Conservation (phyloP, 1,140 invertebrate genomes). For the Harlomillsia oculata region DNA sequence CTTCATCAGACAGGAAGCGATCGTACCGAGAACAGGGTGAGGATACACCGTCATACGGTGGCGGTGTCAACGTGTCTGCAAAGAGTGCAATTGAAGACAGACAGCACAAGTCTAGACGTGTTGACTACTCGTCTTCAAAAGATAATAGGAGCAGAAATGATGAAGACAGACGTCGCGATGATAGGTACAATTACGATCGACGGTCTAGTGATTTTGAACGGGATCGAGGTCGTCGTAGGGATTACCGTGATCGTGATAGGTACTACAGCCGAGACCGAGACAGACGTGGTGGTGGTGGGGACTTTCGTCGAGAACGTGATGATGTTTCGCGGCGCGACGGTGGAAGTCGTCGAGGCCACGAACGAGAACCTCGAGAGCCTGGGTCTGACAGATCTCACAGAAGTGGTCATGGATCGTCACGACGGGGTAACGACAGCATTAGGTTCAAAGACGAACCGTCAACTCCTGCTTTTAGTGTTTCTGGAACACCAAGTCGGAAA, state of each 20-base stretch:
- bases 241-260: constrained; percentile 35
- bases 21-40: constrained; percentile 43
- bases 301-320: constrained; percentile 36
- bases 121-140: constrained; percentile 22
- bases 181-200: constrained; percentile 14
- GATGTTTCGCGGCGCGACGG: constrained; percentile 36
- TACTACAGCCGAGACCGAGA: constrained; percentile 27
- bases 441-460: constrained; percentile 65
- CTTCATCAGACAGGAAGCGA: constrained; percentile 56
- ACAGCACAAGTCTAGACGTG: constrained; percentile 33
- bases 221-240: constrained; percentile 37
- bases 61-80: constrained; percentile 26
- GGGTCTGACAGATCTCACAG: constrained; percentile 32
- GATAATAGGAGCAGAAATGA: constrained; percentile 40
- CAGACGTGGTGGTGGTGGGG: constrained; percentile 28
- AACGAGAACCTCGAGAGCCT: constrained; percentile 30
- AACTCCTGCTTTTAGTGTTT: constrained; percentile 60
- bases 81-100: constrained; percentile 36
- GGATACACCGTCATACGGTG: constrained; percentile 29
- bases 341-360: constrained; percentile 28
- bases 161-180: constrained; percentile 32
- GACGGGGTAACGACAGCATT: constrained; percentile 48
- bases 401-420: constrained; percentile 42
- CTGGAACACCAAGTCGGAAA: constrained; percentile 54
- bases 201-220: constrained; percentile 27